Conservation (phyloP, 2,113 vertebrate genomes). For the Danionella cerebrum region DNA sequence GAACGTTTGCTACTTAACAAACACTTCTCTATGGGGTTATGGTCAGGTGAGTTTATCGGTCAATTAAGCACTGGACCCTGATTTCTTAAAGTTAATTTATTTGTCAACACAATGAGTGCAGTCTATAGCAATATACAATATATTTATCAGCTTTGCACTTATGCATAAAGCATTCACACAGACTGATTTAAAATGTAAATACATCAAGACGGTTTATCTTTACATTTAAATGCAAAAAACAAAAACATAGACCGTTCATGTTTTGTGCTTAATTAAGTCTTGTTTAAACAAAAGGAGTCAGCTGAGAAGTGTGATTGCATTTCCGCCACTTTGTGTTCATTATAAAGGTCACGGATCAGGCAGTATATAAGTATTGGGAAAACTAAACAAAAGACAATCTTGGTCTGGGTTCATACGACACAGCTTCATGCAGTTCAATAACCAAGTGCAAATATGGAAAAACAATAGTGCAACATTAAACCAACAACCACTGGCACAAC, state of each 20-base stretch:
- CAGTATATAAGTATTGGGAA: background rate
- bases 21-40: too few species aligned
- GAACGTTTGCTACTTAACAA: too few species aligned
- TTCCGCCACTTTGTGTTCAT: conserved; percentile 34
- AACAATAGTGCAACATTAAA: conserved; percentile 65
- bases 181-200: conserved; percentile 28
- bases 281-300: background rate
- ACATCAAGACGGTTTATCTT: conserved; percentile 17
- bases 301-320: background rate
- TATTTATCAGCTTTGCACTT: conserved; percentile 51
- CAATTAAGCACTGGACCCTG: too few species aligned
- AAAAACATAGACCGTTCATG: conserved; percentile 14
- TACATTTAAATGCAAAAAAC: conserved; percentile 39
- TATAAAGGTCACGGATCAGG: background rate
- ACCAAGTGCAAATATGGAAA: conserved; percentile 42
- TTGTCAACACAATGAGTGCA: background rate
- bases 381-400: conserved; percentile 20
- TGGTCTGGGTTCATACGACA: conserved; percentile 38
- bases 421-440: conserved; percentile 51
- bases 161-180: conserved; percentile 42
- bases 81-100: background rate
- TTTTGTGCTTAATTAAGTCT: background rate
- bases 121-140: conserved; percentile 32
- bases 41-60: too few species aligned
- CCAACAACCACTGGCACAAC: conserved; percentile 54